Conservation (phyloP, 2,888 invertebrate genomes). For the Trissolcus japonicus region DNA sequence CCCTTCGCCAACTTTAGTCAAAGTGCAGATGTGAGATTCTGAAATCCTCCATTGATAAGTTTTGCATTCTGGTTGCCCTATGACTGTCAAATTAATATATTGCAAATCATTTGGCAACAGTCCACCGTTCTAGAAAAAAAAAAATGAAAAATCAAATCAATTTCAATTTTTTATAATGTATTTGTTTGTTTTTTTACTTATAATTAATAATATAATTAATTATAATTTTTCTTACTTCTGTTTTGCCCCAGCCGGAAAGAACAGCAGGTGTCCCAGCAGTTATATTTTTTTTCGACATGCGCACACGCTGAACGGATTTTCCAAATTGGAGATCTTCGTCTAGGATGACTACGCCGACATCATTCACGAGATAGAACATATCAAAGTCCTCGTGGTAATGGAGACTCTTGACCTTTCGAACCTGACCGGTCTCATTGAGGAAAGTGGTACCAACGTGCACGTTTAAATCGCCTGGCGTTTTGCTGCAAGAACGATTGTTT, state of each 20-base stretch:
- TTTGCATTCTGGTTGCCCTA: conserved; percentile 57
- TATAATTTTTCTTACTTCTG: conserved; percentile 57
- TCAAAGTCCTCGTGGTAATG: conserved; percentile 59
- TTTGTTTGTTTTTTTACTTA: no score
- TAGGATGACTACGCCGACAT: conserved; percentile 66
- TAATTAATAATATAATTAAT: no score
- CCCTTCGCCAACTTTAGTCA: conserved; percentile 68
- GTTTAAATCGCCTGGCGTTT: conserved; percentile 28
- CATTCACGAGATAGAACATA: conserved; percentile 52
- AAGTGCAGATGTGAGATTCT: conserved; percentile 66
- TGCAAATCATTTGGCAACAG: conserved; percentile 62
- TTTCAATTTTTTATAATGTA: no score
- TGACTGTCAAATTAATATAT: conserved; percentile 50
- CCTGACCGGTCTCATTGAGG: conserved; percentile 50
- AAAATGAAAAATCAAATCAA: neutral
- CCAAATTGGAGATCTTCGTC: conserved; percentile 58
- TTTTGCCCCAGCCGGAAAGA: conserved; percentile 68
- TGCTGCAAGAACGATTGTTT: conserved; percentile 25
- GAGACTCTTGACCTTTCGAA: conserved; percentile 9
- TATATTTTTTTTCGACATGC: conserved; percentile 55
- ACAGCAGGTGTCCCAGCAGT: conserved; percentile 47
- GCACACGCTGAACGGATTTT: conserved; percentile 61
- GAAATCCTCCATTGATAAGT: conserved; percentile 40
- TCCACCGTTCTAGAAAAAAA: conserved; percentile 58
- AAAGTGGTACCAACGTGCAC: conserved; percentile 60